Evolutionary conservation across 1,140 invertebrate genomes (phyloP).

Genomic region (Tetramorium parvispinum): DNA sequence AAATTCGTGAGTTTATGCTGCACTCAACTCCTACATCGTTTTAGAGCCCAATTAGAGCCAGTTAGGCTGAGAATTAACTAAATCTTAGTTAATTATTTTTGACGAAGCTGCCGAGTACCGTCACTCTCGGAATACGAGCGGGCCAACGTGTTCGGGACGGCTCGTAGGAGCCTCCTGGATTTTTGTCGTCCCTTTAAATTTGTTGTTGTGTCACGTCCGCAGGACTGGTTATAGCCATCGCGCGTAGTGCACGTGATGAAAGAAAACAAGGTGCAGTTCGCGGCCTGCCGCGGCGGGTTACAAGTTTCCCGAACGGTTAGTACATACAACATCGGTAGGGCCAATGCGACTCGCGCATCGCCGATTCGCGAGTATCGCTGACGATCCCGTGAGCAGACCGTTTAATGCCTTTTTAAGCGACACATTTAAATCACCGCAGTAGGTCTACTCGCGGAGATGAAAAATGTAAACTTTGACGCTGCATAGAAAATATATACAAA

Average conservation of each 20-base stretch:
- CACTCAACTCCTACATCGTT: neutral
- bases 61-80: constrained; percentile 23
- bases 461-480: too few relatives aligned
- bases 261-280: constrained; percentile 77
- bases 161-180: constrained; percentile 50
- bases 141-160: constrained; percentile 47
- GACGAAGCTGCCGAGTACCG: neutral
- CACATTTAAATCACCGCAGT: neutral
- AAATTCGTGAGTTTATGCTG: neutral
- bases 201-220: constrained; percentile 70
- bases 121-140: neutral
- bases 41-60: neutral
- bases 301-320: constrained; percentile 77
- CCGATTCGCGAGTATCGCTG: constrained; percentile 6
- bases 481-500: neutral
- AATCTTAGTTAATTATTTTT: neutral
- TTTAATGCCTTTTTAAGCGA: neutral
- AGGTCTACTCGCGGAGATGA: too few relatives aligned
- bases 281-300: constrained; percentile 73
- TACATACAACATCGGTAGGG: constrained; percentile 68
- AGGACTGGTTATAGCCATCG: constrained; percentile 54
- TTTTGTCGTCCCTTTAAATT: constrained; percentile 77
- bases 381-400: neutral
- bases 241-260: constrained; percentile 75
- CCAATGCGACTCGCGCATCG: constrained; percentile 27